Conservation (phyloP, 2,113 vertebrate genomes). For the Phoenicopterus ruber region DNA sequence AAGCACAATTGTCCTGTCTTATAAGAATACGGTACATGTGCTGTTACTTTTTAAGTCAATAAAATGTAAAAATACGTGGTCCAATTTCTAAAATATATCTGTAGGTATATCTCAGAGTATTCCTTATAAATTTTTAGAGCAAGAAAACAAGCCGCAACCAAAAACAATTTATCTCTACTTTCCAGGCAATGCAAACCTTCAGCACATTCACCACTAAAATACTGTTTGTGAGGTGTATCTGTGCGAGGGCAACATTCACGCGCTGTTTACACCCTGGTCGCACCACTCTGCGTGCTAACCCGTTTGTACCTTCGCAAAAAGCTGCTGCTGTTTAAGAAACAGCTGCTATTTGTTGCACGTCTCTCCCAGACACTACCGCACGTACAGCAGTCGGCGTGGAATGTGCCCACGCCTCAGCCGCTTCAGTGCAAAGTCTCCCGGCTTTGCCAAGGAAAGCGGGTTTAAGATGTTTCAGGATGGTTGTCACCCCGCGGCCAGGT, state of each 20-base stretch:
- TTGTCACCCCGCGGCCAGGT: not conserved
- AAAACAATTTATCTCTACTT: not conserved
- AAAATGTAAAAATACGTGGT: not conserved
- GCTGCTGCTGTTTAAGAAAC: not conserved
- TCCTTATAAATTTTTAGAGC: not conserved
- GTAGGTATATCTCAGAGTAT: too few species aligned
- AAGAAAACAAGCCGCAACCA: not conserved
- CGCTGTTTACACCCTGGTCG: accelerated
- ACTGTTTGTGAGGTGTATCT: accelerated
- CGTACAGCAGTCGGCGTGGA: not conserved
- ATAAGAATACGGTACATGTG: accelerated
- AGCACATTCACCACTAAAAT: not conserved
- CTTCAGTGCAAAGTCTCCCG: not conserved
- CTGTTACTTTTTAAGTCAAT: not conserved
- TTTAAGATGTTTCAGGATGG: not conserved
- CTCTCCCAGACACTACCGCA: not conserved
- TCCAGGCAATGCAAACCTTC: too few species aligned
- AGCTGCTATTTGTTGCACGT: not conserved
- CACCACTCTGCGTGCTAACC: accelerated
- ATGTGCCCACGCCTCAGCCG: not conserved
- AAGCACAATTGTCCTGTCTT: not conserved
- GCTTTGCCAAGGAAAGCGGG: not conserved
- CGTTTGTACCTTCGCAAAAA: not conserved
- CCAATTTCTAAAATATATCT: not conserved
- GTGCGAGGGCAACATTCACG: not conserved